These are phyloP conservation scores for Telmatherina bonti DNA, from an alignment of 2,797 vertebrate genomes.

Conservation along the genomic window DNA sequence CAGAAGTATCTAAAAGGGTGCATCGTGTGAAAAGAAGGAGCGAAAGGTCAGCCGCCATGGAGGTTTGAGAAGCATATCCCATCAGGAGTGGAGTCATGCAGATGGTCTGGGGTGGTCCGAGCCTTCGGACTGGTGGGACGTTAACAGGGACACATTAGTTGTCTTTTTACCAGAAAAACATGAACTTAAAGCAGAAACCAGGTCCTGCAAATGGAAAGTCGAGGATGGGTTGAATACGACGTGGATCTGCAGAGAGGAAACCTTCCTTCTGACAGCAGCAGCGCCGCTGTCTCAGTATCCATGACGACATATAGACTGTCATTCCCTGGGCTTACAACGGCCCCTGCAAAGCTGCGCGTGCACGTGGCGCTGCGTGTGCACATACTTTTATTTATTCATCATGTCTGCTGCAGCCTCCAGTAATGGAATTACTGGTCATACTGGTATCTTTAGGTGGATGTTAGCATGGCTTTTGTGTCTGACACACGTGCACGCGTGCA, in stretches of 20 bases:
- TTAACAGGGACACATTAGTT: too few relatives aligned
- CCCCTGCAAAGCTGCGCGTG: not conserved
- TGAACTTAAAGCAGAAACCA: too few relatives aligned
- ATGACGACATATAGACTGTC: constrained; percentile 26
- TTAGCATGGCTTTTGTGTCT: not conserved
- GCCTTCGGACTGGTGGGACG: too few relatives aligned
- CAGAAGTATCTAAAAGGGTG: constrained; percentile 70
- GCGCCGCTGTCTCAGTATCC: constrained; percentile 27
- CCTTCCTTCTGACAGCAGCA: constrained; percentile 4
- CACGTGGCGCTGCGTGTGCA: not conserved
- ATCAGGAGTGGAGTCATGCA: constrained; percentile 35
- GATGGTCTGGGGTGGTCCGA: too few relatives aligned
- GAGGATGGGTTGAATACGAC: too few relatives aligned
- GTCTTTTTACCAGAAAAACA: too few relatives aligned
- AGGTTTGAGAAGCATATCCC: constrained; percentile 42
- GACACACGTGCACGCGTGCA: not conserved
- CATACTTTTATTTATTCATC: constrained; percentile 34
- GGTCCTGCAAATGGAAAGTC: too few relatives aligned
- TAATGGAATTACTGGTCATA: constrained; percentile 13
- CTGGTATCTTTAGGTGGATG: not conserved
- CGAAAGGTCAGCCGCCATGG: constrained; percentile 68
- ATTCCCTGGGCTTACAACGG: constrained; percentile 18
- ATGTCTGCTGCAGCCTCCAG: constrained; percentile 16
- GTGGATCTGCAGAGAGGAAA: too few relatives aligned
- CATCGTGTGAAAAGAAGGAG: constrained; percentile 57